Evolutionary conservation across 2,888 invertebrate genomes (phyloP).

Genomic region (Cataglyphis cursor): DNA sequence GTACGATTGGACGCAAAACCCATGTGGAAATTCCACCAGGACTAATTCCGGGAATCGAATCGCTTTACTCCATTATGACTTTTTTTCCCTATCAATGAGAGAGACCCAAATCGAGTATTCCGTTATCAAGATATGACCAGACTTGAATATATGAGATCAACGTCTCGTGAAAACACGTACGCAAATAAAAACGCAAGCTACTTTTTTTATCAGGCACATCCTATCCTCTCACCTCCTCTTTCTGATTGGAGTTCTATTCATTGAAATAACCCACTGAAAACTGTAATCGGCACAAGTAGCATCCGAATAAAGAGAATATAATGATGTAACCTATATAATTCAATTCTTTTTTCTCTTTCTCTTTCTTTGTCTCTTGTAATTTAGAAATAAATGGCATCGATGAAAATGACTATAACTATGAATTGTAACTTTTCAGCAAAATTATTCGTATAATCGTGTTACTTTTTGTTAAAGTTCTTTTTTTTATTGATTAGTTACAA

Average conservation of each 20-base stretch:
- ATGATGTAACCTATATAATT: not conserved
- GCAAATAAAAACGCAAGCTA: constrained; percentile 15
- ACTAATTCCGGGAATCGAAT: constrained; percentile 4
- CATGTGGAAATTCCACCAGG: not conserved
- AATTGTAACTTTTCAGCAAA: not conserved
- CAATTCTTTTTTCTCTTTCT: not conserved
- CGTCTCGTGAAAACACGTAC: not conserved
- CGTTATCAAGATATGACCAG: not conserved
- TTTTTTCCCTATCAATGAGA: constrained; percentile 19
- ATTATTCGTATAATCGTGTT: not conserved
- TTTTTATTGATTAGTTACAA: not conserved
- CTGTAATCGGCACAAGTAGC: not conserved
- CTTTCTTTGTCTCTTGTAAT: not conserved
- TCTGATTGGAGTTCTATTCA: not conserved
- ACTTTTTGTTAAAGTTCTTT: not conserved
- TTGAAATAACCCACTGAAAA: not conserved
- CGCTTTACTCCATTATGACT: constrained; percentile 22
- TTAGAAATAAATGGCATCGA: not conserved
- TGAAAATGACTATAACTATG: not conserved
- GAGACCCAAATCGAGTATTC: constrained; percentile 15
- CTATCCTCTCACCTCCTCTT: no score
- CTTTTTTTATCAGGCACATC: not conserved
- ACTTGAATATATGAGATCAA: not conserved
- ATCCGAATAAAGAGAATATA: not conserved
- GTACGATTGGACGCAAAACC: constrained; percentile 12